Conservation (phyloP, 2,888 invertebrate species). For the Carabus problematicus region DNA sequence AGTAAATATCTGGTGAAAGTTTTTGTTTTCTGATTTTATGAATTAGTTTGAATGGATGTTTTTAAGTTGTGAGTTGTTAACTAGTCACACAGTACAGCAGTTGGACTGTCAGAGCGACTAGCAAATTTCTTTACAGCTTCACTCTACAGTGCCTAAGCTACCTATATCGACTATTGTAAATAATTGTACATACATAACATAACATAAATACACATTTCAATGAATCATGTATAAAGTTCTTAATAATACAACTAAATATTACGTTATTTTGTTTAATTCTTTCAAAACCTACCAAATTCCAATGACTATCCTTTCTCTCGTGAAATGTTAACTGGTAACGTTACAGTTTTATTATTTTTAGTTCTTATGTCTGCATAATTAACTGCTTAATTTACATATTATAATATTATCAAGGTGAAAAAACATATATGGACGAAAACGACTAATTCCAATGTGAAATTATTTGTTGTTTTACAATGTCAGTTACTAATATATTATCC, state of each 20-base stretch:
- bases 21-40: not conserved
- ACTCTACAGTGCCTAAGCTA: constrained; percentile 41
- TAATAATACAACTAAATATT: constrained; percentile 36
- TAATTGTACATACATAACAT: constrained; percentile 29
- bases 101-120: constrained; percentile 26
- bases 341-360: too few species aligned
- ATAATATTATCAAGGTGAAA: too few species aligned
- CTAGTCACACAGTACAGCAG: constrained; percentile 32
- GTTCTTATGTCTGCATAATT: too few species aligned
- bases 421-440: too few species aligned
- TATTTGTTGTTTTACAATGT: too few species aligned
- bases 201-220: constrained; percentile 27
- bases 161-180: constrained; percentile 31
- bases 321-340: too few species aligned
- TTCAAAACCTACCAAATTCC: too few species aligned
- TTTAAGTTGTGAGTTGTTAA: constrained; percentile 36
- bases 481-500: too few species aligned
- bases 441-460: too few species aligned
- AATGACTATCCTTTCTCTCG: too few species aligned
- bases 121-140: constrained; percentile 39
- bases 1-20: constrained; percentile 12
- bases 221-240: constrained; percentile 25
- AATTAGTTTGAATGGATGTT: not conserved
- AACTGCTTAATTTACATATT: too few species aligned
- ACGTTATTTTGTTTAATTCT: constrained; percentile 8